A percentile compares a stretch with the other conserved stretches of the same genome.
These are phyloP conservation scores for Drusus annulatus DNA, from an alignment of 1,140 invertebrate species.

Conservation along the genomic window DNA sequence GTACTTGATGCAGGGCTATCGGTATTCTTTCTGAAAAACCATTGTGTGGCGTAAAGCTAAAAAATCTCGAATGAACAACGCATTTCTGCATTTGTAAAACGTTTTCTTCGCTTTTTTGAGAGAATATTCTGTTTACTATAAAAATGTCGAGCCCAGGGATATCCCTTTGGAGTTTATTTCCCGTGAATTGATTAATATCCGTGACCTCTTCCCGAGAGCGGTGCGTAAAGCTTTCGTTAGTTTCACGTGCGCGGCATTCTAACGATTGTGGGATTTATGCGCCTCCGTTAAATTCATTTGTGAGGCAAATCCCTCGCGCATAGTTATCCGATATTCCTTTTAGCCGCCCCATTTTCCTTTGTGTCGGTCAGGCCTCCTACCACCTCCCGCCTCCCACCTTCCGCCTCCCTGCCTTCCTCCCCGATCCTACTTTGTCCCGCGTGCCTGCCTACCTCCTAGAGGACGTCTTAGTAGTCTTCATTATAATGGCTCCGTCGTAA, in stretches of 20 bases:
- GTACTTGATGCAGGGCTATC: too few species aligned
- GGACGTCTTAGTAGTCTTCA: slow-evolving; percentile 7
- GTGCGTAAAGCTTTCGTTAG: slow-evolving; percentile 17
- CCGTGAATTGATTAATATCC: neutral
- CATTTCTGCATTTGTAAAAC: too few species aligned
- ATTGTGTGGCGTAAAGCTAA: too few species aligned
- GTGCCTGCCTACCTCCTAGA: neutral
- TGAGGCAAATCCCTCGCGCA: slow-evolving; percentile 29
- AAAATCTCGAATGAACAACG: too few species aligned
- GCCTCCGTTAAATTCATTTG: slow-evolving; percentile 28
- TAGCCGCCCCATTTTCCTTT: slow-evolving; percentile 29
- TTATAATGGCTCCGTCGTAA: neutral
- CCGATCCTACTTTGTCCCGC: too few species aligned
- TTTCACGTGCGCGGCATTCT: slow-evolving; percentile 15
- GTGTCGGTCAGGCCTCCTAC: neutral
- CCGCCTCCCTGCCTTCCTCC: neutral
- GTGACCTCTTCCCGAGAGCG: slow-evolving; percentile 9
- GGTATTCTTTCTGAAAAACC: too few species aligned
- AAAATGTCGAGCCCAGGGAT: too few species aligned
- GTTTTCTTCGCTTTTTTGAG: too few species aligned
- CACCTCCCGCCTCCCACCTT: neutral
- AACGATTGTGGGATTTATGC: slow-evolving; percentile 36
- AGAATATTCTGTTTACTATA: too few species aligned
- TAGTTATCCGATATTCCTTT: slow-evolving; percentile 40
- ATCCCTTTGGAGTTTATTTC: neutral